These are phyloP conservation scores for Carcharodon carcharias DNA, from an alignment of 2,797 vertebrate genomes.

Conservation along the genomic window DNA sequence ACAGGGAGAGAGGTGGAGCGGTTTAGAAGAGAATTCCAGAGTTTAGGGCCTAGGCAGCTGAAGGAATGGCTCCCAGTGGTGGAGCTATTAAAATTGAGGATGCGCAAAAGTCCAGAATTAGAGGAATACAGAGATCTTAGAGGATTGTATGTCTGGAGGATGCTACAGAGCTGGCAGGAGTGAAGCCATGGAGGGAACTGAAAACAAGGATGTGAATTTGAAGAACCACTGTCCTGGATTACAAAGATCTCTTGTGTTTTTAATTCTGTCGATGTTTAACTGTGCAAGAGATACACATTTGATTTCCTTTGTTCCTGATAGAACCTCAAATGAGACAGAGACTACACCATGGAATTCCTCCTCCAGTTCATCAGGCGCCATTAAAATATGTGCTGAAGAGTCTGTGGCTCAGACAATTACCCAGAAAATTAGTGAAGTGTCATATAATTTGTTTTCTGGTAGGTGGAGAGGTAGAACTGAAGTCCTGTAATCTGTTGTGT, in stretches of 20 bases:
- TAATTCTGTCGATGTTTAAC: neutral
- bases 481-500: neutral
- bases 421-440: neutral
- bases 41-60: no score
- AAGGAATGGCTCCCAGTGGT: neutral
- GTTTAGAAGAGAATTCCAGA: neutral
- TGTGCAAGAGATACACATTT: neutral
- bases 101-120: neutral
- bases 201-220: neutral
- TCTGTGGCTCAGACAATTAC: neutral
- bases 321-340: neutral
- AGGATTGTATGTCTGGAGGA: no score
- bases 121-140: neutral
- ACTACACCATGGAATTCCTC: neutral
- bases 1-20: neutral
- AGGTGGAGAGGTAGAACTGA: neutral
- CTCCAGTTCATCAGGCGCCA: neutral
- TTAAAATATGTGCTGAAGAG: neutral
- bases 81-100: neutral
- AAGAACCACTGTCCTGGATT: neutral
- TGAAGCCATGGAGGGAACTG: neutral
- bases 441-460: neutral
- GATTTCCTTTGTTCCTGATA: neutral
- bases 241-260: neutral
- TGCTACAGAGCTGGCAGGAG: neutral